Conservation (phyloP, 35 echinoderm and acorn worm genomes). For the Eucidaris tribuloides region DNA sequence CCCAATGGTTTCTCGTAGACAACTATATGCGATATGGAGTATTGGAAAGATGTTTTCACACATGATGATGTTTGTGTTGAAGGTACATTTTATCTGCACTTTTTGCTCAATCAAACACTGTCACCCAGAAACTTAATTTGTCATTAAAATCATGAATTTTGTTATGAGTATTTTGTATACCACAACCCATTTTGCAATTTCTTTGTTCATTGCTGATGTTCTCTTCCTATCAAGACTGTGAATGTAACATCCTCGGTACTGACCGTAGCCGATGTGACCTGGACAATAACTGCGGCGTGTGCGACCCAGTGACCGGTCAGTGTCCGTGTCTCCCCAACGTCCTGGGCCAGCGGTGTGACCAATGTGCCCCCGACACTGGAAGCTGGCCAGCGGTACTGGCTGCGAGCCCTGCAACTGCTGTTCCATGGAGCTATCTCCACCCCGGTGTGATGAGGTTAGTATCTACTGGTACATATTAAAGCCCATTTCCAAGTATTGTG, state of each 20-base stretch:
- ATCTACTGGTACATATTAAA: too few relatives aligned
- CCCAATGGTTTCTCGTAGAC: too few relatives aligned
- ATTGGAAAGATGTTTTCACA: too few relatives aligned
- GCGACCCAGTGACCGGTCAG: conserved; percentile 63
- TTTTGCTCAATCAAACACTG: too few relatives aligned
- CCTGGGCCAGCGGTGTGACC: conserved; percentile 65
- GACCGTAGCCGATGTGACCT: conserved; percentile 70
- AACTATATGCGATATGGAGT: too few relatives aligned
- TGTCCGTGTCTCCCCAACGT: conserved; percentile 98
- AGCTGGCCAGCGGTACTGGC: conserved; percentile 74
- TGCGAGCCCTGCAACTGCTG: conserved; percentile 92
- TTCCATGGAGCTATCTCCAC: conserved; percentile 46
- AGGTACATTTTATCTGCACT: too few relatives aligned
- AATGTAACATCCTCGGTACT: conserved; percentile 84
- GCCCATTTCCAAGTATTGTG: too few relatives aligned
- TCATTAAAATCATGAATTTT: neutral
- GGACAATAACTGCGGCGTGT: conserved; percentile 93
- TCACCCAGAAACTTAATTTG: too few relatives aligned
- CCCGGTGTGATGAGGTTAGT: conserved; percentile 89
- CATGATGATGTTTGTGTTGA: too few relatives aligned
- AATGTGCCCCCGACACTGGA: conserved; percentile 73
- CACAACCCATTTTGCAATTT: neutral
- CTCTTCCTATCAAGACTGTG: conserved; percentile 56
- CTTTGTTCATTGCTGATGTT: neutral
- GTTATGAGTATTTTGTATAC: neutral